Evolutionary conservation across 2,113 vertebrate genomes (phyloP), one percentile per base, ranked within the genome.

Genomic region (Daphoenositta chrysoptera): DNA sequence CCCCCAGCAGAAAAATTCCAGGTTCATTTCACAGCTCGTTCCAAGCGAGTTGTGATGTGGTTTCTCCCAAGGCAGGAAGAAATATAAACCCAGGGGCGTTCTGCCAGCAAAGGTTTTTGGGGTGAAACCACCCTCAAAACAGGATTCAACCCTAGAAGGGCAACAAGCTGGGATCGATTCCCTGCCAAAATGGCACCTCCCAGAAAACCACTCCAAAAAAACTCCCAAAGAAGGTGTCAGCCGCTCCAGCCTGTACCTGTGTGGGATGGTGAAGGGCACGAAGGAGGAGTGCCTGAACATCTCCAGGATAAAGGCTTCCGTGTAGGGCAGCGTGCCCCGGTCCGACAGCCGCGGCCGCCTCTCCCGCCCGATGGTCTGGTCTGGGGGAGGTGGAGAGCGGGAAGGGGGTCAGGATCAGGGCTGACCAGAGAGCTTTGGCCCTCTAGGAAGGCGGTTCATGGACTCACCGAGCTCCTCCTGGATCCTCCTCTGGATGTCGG

Each of bases 241-340:
- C 24, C 0, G 0, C 51, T 61, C 33, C 33, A 40, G 53, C n/a
- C 45, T 3, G 82, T 94, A 98, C 99, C 99, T 98, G 94, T 99
- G 99, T 0, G 99, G 99, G 93, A 99, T 99, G 50, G 99, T 99
- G 79, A 99, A 99, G 24, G 99, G 99, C 48, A 99, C 0, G 37
- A 99, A 99, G 61, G 99, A 99, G 4, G 99, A 98, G 56, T 99
- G 99, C 5, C 99, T 97, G 92, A 99, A 99, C 63, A 97, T 73
- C 97, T 99, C 99, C 90, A 99, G 64, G 70, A 99, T 99, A 40
- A 99, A 99, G 39, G 99, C 98, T 65, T 99, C 99, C 21, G 98
- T 91, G 21, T 98, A 97, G 12, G 98, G 98, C 84, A 99, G 91
- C 7, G 33, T 94, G 68, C 72, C 8, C 73, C 95, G 98, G 90